phyloP scores from a whole-genome alignment of 2,113 vertebrate species.

The Suncus etruscus region DNA sequence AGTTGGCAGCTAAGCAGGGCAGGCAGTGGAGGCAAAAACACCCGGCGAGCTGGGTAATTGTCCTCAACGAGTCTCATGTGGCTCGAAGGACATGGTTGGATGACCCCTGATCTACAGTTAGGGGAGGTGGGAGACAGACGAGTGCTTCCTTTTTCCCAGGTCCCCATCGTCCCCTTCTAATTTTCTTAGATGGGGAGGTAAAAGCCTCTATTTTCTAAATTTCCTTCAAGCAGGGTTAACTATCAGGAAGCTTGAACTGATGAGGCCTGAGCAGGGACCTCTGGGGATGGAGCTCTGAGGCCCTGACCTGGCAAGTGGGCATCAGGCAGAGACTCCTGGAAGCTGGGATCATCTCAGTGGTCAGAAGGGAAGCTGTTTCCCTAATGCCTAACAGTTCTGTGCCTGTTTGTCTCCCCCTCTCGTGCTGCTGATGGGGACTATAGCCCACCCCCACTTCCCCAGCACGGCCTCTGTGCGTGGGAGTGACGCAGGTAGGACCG shows the following conservation, averaged over 20 bases:
- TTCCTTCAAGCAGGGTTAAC: constrained; percentile 1
- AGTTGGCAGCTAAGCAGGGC: too few relatives aligned
- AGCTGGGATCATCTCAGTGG: fast-evolving
- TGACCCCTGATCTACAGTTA: too few relatives aligned
- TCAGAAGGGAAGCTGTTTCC: not conserved
- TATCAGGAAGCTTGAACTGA: not conserved
- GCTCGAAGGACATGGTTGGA: too few relatives aligned
- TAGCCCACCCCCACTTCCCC: too few relatives aligned
- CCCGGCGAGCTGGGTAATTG: too few relatives aligned
- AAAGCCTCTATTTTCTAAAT: not conserved
- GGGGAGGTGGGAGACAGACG: too few relatives aligned
- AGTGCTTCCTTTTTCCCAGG: not conserved
- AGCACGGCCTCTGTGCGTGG: not conserved
- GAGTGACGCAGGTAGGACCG: fast-evolving
- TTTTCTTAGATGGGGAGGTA: not conserved
- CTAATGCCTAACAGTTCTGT: too few relatives aligned
- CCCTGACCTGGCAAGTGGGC: not conserved
- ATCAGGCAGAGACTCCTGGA: not conserved
- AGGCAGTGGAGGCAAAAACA: too few relatives aligned
- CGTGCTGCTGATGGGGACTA: not conserved
- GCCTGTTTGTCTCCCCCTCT: not conserved
- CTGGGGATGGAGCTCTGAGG: not conserved
- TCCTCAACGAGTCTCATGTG: too few relatives aligned
- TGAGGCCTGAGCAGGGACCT: not conserved
- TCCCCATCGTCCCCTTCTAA: not conserved